These are phyloP conservation scores for Xestobium rufovillosum DNA, from an alignment of 2,888 invertebrate genomes.

Conservation along the genomic window DNA sequence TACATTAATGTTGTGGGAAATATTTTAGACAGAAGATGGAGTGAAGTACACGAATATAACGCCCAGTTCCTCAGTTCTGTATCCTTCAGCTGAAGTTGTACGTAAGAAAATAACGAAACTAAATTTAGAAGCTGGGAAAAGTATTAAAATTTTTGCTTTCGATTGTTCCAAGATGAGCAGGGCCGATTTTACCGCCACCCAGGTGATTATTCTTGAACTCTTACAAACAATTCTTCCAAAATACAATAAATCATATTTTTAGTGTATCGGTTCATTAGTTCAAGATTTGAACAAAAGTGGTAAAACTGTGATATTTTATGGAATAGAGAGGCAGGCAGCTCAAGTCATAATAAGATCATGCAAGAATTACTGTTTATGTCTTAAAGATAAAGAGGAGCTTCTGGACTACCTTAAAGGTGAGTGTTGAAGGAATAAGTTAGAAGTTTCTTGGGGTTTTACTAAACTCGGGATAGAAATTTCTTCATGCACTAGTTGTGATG, in stretches of 20 bases:
- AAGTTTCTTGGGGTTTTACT: too few relatives aligned
- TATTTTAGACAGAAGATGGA: conserved; percentile 24
- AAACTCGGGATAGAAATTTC: too few relatives aligned
- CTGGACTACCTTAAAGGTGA: neutral
- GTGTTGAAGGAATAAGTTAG: too few relatives aligned
- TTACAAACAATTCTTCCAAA: conserved; percentile 8
- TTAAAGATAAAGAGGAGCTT: neutral
- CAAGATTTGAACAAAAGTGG: conserved; percentile 29
- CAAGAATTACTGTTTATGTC: neutral
- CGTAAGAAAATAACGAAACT: conserved; percentile 44
- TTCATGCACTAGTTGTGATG: too few relatives aligned
- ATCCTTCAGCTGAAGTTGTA: conserved; percentile 52
- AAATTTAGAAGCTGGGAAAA: conserved; percentile 35
- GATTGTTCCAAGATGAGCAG: conserved; percentile 55
- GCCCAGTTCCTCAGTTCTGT: conserved; percentile 48
- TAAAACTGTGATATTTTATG: conserved; percentile 27
- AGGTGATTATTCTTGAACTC: conserved; percentile 43
- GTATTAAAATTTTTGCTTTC: conserved; percentile 47
- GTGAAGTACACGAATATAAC: conserved; percentile 41
- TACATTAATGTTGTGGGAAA: too few relatives aligned
- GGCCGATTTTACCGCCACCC: conserved; percentile 61
- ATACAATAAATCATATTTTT: conserved; percentile 17
- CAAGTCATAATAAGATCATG: neutral
- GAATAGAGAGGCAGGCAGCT: neutral
- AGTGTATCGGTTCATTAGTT: conserved; percentile 33